Evolutionary conservation across 2,113 vertebrate genomes (phyloP).

Genomic region (Echinops telfairi): DNA sequence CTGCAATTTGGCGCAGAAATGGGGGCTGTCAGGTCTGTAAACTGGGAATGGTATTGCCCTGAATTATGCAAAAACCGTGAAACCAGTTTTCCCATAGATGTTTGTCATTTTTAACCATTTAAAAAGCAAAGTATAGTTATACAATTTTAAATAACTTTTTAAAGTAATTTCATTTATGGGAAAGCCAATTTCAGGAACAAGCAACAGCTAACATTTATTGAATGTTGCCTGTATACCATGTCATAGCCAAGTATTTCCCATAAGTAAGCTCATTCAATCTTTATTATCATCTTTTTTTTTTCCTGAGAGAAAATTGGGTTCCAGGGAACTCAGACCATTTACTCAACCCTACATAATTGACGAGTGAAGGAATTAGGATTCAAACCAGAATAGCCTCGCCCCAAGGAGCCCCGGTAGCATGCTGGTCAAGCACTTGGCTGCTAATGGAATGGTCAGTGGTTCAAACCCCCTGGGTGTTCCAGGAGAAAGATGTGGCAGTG

Average conservation of each 20-base stretch:
- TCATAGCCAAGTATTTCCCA: background rate
- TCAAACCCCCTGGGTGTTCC: background rate
- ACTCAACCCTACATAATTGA: background rate
- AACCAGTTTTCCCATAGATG: background rate
- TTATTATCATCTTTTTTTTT: background rate
- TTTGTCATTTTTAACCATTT: slow-evolving; percentile 12
- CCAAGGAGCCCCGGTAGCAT: background rate
- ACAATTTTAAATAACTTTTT: background rate
- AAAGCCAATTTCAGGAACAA: slow-evolving; percentile 15
- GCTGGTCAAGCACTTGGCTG: background rate
- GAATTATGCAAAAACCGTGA: background rate
- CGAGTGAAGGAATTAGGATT: background rate
- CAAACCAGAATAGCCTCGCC: background rate
- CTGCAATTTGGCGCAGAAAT: background rate
- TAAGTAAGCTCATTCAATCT: background rate
- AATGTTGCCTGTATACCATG: background rate
- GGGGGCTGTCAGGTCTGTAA: background rate
- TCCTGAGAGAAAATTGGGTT: background rate
- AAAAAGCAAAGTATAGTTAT: background rate
- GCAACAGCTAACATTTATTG: background rate
- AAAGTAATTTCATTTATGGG: background rate
- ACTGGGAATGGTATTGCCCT: background rate
- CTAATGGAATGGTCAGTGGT: background rate
- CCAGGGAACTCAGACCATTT: background rate
- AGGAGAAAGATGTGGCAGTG: background rate